These are phyloP conservation scores for Caenorhabditis macrosperma DNA, from an alignment of 2,888 invertebrate genomes.

Conservation along the genomic window DNA sequence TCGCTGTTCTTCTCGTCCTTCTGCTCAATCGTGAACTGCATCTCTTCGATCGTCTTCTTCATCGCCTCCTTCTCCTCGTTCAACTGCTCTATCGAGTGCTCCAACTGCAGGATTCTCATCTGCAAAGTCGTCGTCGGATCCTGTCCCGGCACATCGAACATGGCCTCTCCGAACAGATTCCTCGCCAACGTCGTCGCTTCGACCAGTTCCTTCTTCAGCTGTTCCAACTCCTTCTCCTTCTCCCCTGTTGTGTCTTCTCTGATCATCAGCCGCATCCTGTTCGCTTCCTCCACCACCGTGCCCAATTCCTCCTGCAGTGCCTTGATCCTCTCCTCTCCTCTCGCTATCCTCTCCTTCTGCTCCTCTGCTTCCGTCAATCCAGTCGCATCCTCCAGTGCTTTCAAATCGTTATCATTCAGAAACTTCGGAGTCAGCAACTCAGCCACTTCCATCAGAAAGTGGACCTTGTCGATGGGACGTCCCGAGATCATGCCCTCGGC, in stretches of 20 bases:
- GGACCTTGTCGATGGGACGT: constrained; percentile 29
- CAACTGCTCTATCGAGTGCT: constrained; percentile 56
- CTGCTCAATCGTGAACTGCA: constrained; percentile 50
- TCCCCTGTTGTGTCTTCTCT: constrained; percentile 65
- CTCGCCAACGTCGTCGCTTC: constrained; percentile 61
- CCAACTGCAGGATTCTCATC: constrained; percentile 71
- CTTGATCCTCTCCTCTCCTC: constrained; percentile 19
- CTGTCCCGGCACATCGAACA: constrained; percentile 46
- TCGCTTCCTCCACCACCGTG: constrained; percentile 50
- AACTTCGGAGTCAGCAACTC: constrained; percentile 38
- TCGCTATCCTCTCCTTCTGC: constrained; percentile 29
- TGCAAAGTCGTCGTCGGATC: constrained; percentile 70
- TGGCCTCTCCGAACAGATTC: constrained; percentile 61
- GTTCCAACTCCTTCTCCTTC: constrained; percentile 75
- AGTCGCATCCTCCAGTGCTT: constrained; percentile 24
- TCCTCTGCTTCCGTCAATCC: constrained; percentile 34
- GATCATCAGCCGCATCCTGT: constrained; percentile 41
- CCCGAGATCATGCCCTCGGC: constrained; percentile 30
- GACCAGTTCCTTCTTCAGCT: constrained; percentile 65
- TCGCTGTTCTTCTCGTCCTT: constrained; percentile 57
- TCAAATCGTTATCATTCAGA: constrained; percentile 27
- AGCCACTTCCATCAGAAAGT: constrained; percentile 34
- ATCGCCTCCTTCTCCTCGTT: constrained; percentile 46
- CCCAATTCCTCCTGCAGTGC: constrained; percentile 43
- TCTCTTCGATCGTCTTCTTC: constrained; percentile 27